These are phyloP conservation scores for Microctonus brassicae DNA, from an alignment of 2,888 invertebrate genomes.

Conservation along the genomic window DNA sequence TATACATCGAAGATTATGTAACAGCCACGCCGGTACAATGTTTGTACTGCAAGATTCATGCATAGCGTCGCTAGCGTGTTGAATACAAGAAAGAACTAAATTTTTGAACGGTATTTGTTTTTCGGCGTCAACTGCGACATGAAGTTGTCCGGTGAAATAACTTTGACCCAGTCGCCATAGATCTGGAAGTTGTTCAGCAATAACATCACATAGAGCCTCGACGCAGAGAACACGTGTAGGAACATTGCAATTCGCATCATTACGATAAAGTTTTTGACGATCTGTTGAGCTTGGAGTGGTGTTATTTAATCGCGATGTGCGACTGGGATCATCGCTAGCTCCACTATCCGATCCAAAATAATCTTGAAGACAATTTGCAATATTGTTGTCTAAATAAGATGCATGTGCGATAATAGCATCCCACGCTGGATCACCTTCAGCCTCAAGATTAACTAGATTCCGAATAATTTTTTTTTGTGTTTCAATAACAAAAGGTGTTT, in stretches of 20 bases:
- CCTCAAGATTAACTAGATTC: constrained; percentile 82
- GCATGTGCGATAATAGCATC: constrained; percentile 79
- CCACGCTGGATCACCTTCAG: constrained; percentile 94
- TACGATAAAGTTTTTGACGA: constrained; percentile 54
- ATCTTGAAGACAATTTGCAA: constrained; percentile 58
- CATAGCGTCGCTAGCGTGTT: constrained; percentile 72
- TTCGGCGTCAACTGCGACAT: constrained; percentile 80
- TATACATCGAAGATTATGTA: constrained; percentile 85
- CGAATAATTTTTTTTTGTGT: constrained; percentile 96
- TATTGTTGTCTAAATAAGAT: constrained; percentile 63
- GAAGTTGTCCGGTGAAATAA: constrained; percentile 91
- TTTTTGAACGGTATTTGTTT: constrained; percentile 82
- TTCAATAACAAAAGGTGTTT: constrained; percentile 92
- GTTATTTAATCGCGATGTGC: constrained; percentile 49
- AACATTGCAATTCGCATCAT: constrained; percentile 66
- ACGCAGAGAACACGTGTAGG: constrained; percentile 83
- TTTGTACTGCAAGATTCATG: constrained; percentile 60
- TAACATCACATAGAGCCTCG: constrained; percentile 83
- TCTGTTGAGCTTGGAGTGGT: constrained; percentile 50
- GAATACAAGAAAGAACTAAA: constrained; percentile 67
- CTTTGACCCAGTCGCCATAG: constrained; percentile 96
- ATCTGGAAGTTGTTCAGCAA: constrained; percentile 86
- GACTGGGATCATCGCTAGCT: constrained; percentile 53
- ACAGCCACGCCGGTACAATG: constrained; percentile 76
- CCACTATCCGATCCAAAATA: constrained; percentile 55